phyloP scores from a whole-genome alignment of 2,797 vertebrate genomes.

The Synaphobranchus kaupii region DNA sequence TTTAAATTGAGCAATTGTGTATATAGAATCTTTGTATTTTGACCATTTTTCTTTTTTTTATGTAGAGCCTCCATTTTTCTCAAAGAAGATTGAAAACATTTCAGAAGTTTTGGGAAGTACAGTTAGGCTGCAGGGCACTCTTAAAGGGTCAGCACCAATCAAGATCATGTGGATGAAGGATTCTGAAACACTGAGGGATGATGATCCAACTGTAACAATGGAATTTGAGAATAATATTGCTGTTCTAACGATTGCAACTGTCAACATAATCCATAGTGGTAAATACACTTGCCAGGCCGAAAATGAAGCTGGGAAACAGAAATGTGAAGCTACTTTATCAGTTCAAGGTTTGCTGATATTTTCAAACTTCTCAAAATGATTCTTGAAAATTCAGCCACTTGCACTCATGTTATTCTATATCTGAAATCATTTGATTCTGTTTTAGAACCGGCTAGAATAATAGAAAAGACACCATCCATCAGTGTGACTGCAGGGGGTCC shows the following conservation, averaged over 20 bases:
- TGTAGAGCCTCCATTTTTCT: slow-evolving; percentile 90
- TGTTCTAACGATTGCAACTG: slow-evolving; percentile 78
- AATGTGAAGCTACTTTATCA: slow-evolving; percentile 86
- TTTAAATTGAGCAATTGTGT: slow-evolving; percentile 20
- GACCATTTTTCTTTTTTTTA: slow-evolving; percentile 53
- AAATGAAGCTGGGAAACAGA: slow-evolving; percentile 94
- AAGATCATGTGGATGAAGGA: slow-evolving; percentile 91
- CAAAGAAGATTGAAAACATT: slow-evolving; percentile 90
- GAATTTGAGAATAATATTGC: slow-evolving; percentile 85
- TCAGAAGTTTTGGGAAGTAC: slow-evolving; percentile 85
- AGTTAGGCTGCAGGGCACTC: slow-evolving; percentile 81
- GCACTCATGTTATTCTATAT: neutral
- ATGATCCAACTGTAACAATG: slow-evolving; percentile 83
- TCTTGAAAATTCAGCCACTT: slow-evolving; percentile 4
- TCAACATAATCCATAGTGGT: slow-evolving; percentile 81
- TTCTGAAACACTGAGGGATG: slow-evolving; percentile 87
- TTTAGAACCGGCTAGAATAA: slow-evolving; percentile 92
- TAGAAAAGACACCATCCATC: slow-evolving; percentile 90
- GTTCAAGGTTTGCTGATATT: slow-evolving; percentile 88
- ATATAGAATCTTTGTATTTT: slow-evolving; percentile 15
- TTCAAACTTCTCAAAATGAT: neutral
- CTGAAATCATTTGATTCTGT: slow-evolving; percentile 45
- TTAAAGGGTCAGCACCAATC: slow-evolving; percentile 92
- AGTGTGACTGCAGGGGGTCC: slow-evolving; percentile 94
- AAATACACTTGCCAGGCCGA: slow-evolving; percentile 92